Evolutionary conservation across 2,888 invertebrate genomes (phyloP).

Genomic region (Eupithecia abbreviata): DNA sequence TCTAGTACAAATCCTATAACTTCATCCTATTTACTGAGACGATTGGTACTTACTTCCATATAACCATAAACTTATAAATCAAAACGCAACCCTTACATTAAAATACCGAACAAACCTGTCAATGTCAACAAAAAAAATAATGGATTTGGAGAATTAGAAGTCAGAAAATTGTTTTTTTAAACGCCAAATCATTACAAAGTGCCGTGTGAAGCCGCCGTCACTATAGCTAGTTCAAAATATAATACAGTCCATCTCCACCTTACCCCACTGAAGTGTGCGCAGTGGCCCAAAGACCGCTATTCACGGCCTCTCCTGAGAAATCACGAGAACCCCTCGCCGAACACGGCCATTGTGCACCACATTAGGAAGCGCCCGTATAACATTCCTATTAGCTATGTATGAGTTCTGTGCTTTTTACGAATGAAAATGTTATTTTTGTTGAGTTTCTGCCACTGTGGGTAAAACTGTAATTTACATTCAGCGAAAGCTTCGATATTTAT

Average conservation of each 20-base stretch:
- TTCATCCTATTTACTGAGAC: too few species aligned
- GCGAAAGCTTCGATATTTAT: too few species aligned
- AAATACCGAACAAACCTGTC: too few species aligned
- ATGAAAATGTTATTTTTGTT: constrained; percentile 6
- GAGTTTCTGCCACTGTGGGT: background rate
- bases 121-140: too few species aligned
- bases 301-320: constrained; percentile 71
- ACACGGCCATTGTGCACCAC: constrained; percentile 40
- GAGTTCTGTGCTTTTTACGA: constrained; percentile 2
- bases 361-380: constrained; percentile 30
- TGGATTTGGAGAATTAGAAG: too few species aligned
- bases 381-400: constrained; percentile 45
- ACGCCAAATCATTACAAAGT: too few species aligned
- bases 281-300: constrained; percentile 64
- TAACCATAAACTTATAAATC: too few species aligned
- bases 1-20: too few species aligned
- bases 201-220: too few species aligned
- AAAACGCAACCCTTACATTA: too few species aligned
- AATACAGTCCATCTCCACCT: constrained; percentile 43
- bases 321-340: constrained; percentile 60
- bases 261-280: constrained; percentile 44
- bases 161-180: too few species aligned
- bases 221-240: background rate
- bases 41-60: too few species aligned
- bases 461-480: background rate